Evolutionary conservation across 2,113 vertebrate genomes (phyloP).

Genomic region (Elephantulus edwardii): DNA sequence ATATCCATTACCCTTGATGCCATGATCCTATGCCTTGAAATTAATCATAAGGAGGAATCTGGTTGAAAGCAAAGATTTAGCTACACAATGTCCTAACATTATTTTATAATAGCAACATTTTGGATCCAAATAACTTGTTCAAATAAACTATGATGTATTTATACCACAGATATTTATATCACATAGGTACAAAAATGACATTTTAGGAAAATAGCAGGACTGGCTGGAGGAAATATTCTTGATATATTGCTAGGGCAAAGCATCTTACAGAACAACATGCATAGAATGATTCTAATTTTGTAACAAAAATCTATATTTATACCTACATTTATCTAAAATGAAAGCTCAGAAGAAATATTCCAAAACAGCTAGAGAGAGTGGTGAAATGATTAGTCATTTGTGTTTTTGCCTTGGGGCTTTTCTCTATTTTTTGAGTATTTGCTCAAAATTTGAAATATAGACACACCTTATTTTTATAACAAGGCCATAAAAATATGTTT

Average conservation of each 20-base stretch:
- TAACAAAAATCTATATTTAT: conserved; percentile 29
- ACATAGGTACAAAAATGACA: conserved; percentile 45
- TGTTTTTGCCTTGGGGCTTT: conserved; percentile 20
- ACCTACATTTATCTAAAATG: conserved; percentile 33
- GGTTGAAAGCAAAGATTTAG: conserved; percentile 40
- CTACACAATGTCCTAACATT: not conserved
- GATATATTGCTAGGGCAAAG: conserved; percentile 43
- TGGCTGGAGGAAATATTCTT: conserved; percentile 42
- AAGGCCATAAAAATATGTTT: not conserved
- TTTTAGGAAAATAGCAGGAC: conserved; percentile 49
- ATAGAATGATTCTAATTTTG: conserved; percentile 46
- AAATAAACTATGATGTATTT: conserved; percentile 55
- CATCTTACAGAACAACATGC: not conserved
- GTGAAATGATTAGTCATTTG: not conserved
- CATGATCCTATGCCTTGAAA: not conserved
- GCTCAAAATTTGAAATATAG: not conserved
- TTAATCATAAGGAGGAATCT: conserved; percentile 20
- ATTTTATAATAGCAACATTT: conserved; percentile 42
- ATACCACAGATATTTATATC: conserved; percentile 51
- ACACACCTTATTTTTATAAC: not conserved
- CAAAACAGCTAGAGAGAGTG: not conserved
- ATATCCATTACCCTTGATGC: conserved; percentile 40
- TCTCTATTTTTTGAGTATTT: not conserved
- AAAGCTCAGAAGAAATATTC: not conserved
- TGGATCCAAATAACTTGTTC: conserved; percentile 20